A percentile compares a stretch with the other conserved stretches of the same genome.
phyloP scores from a whole-genome alignment of 2,797 vertebrate genomes.

The Anomalospiza imberbis region DNA sequence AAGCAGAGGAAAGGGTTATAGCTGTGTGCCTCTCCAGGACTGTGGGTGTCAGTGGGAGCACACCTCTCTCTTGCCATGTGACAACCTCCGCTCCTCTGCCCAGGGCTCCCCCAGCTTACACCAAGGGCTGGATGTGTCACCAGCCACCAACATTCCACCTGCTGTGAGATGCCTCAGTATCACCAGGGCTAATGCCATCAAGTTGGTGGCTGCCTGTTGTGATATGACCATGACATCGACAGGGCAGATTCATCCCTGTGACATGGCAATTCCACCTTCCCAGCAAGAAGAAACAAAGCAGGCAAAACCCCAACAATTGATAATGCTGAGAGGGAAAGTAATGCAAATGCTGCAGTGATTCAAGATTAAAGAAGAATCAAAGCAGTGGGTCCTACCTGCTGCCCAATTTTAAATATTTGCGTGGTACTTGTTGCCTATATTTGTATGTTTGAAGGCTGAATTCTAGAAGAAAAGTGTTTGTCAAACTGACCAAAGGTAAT shows the following conservation, averaged over 20 bases:
- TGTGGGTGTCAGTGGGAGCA: not conserved
- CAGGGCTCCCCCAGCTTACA: not conserved
- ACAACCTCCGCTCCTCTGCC: not conserved
- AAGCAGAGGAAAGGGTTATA: not conserved
- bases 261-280: not conserved
- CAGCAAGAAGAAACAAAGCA: not conserved
- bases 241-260: not conserved
- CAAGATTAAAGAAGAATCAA: not conserved
- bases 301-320: not conserved
- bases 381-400: not conserved
- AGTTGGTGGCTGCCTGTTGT: not conserved
- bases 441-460: not conserved
- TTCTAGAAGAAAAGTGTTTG: not conserved
- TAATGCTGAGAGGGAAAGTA: not conserved
- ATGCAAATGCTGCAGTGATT: not conserved
- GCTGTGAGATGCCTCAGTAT: not conserved
- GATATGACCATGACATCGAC: not conserved
- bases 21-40: rapidly evolving
- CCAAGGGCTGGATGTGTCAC: not conserved
- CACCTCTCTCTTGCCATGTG: rapidly evolving
- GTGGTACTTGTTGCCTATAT: not conserved
- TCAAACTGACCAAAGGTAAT: not conserved
- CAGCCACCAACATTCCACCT: not conserved
- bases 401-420: not conserved
- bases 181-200: not conserved